Percentiles rank a stretch among this genome's conserved stretches.
phyloP scores from a whole-genome alignment of 2,797 vertebrate genomes.

The Lemur catta region DNA sequence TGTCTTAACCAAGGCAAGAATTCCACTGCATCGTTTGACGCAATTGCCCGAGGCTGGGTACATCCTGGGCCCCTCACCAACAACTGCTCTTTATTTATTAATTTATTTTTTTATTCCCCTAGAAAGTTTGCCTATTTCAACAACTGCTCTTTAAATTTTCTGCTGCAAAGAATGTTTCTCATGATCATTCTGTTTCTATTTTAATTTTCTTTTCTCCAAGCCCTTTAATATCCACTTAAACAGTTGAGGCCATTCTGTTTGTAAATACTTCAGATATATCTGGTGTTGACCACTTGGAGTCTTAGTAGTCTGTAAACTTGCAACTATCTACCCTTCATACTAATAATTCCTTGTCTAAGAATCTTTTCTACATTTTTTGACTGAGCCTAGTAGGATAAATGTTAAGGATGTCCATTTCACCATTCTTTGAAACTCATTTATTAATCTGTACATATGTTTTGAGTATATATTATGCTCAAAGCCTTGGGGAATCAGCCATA shows the following conservation, averaged over 20 bases:
- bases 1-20: not conserved
- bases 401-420: not conserved
- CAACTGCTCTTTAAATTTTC: not conserved
- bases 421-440: not conserved
- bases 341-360: not conserved
- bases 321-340: not conserved
- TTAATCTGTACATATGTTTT: not conserved
- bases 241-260: not conserved
- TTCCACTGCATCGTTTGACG: not conserved
- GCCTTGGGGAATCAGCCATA: not conserved
- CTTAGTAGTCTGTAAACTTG: not conserved
- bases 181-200: not conserved
- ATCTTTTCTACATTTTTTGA: not conserved
- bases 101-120: too few species aligned
- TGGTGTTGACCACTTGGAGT: not conserved
- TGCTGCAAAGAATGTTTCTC: not conserved
- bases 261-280: not conserved
- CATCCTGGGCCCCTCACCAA: fast-evolving
- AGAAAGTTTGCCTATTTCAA: too few species aligned
- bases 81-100: too few species aligned
- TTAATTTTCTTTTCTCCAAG: too few species aligned
- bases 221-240: too few species aligned
- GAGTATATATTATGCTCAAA: not conserved
- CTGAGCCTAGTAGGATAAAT: too few species aligned
- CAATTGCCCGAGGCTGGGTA: fast-evolving